Evolutionary conservation across 1,140 invertebrate genomes (phyloP).

Genomic region (Thrips palmi): DNA sequence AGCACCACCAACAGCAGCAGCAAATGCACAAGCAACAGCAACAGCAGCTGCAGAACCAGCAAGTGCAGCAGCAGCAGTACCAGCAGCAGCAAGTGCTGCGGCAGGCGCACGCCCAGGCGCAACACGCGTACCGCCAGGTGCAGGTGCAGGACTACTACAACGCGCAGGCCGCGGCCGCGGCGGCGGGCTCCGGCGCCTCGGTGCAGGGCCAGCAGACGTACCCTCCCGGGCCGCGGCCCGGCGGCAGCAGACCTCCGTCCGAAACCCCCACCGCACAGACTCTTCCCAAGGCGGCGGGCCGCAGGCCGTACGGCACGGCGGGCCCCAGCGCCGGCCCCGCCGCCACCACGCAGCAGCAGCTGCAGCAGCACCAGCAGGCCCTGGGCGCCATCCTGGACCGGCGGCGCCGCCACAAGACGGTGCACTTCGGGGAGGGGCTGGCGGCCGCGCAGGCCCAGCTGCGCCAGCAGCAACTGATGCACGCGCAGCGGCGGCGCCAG

Average conservation of each 20-base stretch:
- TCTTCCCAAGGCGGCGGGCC: not conserved
- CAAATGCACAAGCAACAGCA: not conserved
- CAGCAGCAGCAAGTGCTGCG: conserved; percentile 13
- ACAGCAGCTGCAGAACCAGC: conserved; percentile 5
- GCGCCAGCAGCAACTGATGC: conserved; percentile 10
- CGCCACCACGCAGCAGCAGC: too few species aligned
- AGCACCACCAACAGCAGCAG: too few species aligned
- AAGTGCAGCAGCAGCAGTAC: not conserved
- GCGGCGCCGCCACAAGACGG: conserved; percentile 47
- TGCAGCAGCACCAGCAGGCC: too few species aligned
- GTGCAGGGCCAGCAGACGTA: not conserved
- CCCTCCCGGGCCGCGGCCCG: too few species aligned
- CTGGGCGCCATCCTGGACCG: conserved; percentile 31
- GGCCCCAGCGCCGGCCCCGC: conserved; percentile 23
- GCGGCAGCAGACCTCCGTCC: too few species aligned
- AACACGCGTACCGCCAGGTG: conserved; percentile 1
- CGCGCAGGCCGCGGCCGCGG: not conserved
- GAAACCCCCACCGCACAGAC: too few species aligned
- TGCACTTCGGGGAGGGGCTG: conserved; percentile 52
- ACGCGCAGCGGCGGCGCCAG: conserved; percentile 19
- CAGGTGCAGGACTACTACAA: too few species aligned
- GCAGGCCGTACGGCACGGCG: conserved; percentile 13
- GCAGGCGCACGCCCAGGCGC: conserved; percentile 10
- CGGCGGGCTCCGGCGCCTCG: not conserved
- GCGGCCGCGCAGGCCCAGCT: conserved; percentile 34